phyloP scores from a whole-genome alignment of 1,140 invertebrate genomes.

The Diabrotica undecimpunctata region DNA sequence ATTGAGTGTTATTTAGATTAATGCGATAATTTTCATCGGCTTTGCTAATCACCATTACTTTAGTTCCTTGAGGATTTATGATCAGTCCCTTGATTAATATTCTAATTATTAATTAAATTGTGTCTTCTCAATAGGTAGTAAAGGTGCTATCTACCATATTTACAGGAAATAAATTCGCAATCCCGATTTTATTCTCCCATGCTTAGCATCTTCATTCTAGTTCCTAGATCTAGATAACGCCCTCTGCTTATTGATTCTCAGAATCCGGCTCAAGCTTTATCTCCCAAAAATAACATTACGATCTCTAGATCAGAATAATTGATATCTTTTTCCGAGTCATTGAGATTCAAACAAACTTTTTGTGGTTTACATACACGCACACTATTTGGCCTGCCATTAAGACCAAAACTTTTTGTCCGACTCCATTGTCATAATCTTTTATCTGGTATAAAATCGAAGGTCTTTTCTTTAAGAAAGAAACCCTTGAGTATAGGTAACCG shows the following conservation, averaged over 20 bases:
- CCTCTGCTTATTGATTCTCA: not conserved
- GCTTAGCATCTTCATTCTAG: no score
- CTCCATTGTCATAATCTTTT: slow-evolving; percentile 12
- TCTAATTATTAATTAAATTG: no score
- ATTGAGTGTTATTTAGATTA: no score
- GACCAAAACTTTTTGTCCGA: slow-evolving; percentile 11
- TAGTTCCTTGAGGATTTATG: no score
- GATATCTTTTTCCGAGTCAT: slow-evolving; percentile 18
- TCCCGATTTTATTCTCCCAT: no score
- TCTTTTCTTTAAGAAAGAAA: slow-evolving; percentile 11
- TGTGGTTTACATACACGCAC: slow-evolving; percentile 15
- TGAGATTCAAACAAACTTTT: slow-evolving; percentile 15
- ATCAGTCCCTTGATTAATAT: no score
- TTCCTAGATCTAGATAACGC: not conserved
- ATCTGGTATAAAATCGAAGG: slow-evolving; percentile 20
- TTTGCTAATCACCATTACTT: no score
- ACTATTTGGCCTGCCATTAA: slow-evolving; percentile 17
- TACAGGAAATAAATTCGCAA: no score
- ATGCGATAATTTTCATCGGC: no score
- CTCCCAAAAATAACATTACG: not conserved
- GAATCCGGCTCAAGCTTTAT: not conserved
- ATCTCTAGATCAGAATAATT: slow-evolving; percentile 11
- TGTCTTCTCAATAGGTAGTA: no score
- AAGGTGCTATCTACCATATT: no score
- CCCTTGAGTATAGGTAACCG: slow-evolving; percentile 17